Conservation (phyloP, 2,797 vertebrate genomes). For the Scolopax bukidnonensis region DNA sequence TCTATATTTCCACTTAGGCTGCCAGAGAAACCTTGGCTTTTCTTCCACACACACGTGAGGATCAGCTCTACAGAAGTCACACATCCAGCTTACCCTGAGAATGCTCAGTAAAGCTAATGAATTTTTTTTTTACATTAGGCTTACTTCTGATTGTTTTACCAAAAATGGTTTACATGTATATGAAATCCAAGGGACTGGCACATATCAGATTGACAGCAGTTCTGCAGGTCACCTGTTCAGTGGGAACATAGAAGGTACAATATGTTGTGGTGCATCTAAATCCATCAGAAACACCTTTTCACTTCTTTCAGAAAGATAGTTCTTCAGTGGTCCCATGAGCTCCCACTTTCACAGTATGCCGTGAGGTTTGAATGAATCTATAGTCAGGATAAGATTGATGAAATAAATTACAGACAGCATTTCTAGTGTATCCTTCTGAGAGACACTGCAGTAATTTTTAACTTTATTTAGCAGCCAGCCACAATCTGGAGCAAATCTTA, state of each 20-base stretch:
- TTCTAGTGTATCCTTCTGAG: background rate
- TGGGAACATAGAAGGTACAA: background rate
- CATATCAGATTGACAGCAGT: background rate
- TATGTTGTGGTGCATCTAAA: background rate
- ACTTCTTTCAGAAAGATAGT: background rate
- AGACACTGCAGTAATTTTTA: background rate
- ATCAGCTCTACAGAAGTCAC: background rate
- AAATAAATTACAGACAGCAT: background rate
- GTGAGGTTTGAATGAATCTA: background rate
- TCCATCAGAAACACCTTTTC: background rate
- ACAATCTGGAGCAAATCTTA: background rate
- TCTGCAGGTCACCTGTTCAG: background rate
- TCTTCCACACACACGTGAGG: background rate
- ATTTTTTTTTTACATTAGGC: background rate
- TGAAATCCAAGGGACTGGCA: background rate
- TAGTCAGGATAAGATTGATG: background rate
- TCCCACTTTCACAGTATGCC: background rate
- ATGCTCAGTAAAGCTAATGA: background rate
- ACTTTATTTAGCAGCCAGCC: background rate
- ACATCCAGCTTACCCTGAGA: background rate
- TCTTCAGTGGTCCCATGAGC: background rate
- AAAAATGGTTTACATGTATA: fast-evolving
- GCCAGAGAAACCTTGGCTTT: background rate
- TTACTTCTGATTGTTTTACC: background rate
- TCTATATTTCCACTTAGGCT: background rate